Base-by-base conservation (phyloP, 2,797 vertebrate species). In the Mionectes olivaceus region DNA sequence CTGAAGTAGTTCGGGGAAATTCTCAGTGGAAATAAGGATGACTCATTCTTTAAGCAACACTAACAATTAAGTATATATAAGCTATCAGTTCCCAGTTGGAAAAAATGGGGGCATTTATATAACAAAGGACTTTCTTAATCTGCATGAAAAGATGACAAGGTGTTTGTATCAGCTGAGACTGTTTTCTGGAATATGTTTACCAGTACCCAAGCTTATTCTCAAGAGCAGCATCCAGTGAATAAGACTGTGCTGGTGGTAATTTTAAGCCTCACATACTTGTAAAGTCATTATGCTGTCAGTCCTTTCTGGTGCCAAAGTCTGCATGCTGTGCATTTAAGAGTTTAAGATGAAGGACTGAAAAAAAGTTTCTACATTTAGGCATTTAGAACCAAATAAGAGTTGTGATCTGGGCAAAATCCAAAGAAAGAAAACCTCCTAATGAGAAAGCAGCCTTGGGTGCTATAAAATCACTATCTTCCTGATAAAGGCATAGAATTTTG, bases 1-100 rank as follows among this genome's bases (percentile, higher is more conserved):
- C 80, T 94, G 79, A 96, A 96, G 92, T 56, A 82, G 64, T 73
- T 94, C 6, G 5, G 67, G 60, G 93, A 83, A 96, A 95, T 93
- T 96, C 89, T 96, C 95, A 60, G 82, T 91, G 91, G 95, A 96
- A 95, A 94, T 82, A 92, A 70, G 83, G 67, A 93, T 93, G 95
- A 96, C 68, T 94, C 96, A 96, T 87, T 93, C 59, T 60, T 84
- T 83, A 73, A 94, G 89, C 44, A 88, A 67, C 52, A 92, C 59
- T 60, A 88, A 82, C 83, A 95, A 91, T 89, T 93, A 94, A 41
- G 56, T 60, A 88, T 73, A 89, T 76, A 76, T 64, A 59, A 91
- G 59, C 55, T 91, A 71, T 77, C 52, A 69, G 56, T 67, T 94
- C 85, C 77, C 83, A 88, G 53, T 0, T 82, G 77, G 59, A 90